Base-by-base conservation (phyloP, 2,888 invertebrate genomes). In the Spisula subtruncata region DNA sequence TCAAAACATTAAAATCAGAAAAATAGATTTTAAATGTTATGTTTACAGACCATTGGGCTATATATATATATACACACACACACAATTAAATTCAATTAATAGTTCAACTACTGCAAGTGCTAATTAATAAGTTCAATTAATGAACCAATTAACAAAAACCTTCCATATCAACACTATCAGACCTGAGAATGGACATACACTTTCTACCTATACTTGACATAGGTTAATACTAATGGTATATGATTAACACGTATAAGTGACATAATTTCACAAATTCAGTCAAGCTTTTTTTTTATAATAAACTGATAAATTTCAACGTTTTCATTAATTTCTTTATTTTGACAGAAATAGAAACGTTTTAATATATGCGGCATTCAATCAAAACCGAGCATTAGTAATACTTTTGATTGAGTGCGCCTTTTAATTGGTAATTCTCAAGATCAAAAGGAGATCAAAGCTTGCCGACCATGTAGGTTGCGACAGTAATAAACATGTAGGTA, bases 381-480 rank as follows among this genome's bases (percentile, higher is more conserved):
- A 75, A 75, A 75, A 32, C 4, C 4, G 41, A 41, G 75, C 35
- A 35, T 35, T 16, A 75, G 75, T 75, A 16, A 75, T 75, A 75
- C n/a, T 16, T 56, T 83, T 54, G 66, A 51, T 48, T 75, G 32
- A 84, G 60, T 48, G 12, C 75, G 75, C 51, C 48, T 84, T 84
- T 71, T 84, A 84, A 84, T 84, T 84, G 48, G 75, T 35, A 75
- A 84, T 75, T 83, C 35, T 32, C 46, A 75, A 84, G 75, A 84
- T 84, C 84, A 84, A 84, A 84, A 51, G 32, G 35, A 84, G 75
- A 84, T 84, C 84, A 84, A 84, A 84, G 71, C 71, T 25, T 54
- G 32, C 75, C 84, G 75, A 84, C 75, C 46, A 48, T 71, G 75
- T 75, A 75, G 75, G 75, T 75, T 75, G 75, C 35, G 75, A 75